Conservation (phyloP, 2,113 vertebrate species). For the Lophotis ruficrista region DNA sequence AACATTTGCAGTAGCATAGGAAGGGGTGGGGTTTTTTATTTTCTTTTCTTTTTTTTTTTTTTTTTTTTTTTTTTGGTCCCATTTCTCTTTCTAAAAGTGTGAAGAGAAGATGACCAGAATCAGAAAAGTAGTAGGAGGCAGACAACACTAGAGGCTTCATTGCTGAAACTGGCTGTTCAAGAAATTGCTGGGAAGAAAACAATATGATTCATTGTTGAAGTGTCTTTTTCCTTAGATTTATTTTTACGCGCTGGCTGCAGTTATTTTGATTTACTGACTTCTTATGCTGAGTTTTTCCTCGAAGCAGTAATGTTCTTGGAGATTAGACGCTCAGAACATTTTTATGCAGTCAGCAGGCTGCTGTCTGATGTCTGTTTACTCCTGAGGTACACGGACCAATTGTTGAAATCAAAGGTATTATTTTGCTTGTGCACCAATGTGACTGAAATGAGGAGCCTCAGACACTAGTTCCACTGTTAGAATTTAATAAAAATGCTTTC, state of each 20-base stretch:
- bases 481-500: conserved; percentile 19
- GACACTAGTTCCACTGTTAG: neutral
- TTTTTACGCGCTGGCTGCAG: conserved; percentile 58
- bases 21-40: neutral
- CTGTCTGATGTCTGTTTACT: conserved; percentile 18
- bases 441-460: neutral
- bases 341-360: neutral
- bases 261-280: conserved; percentile 69
- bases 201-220: conserved; percentile 76
- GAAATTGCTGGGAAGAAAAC: conserved; percentile 71
- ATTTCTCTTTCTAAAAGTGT: neutral
- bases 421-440: neutral
- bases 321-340: neutral
- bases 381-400: neutral
- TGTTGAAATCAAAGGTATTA: neutral
- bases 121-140: conserved; percentile 1
- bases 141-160: conserved; percentile 32
- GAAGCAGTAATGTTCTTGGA: neutral
- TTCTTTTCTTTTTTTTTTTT: neutral
- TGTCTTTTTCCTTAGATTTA: conserved; percentile 64
- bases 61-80: neutral
- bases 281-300: conserved; percentile 19
- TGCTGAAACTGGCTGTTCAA: conserved; percentile 54
- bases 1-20: neutral
- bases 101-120: neutral